Base-by-base conservation (phyloP, 2,888 invertebrate species). In the Amphipyra berbera region DNA sequence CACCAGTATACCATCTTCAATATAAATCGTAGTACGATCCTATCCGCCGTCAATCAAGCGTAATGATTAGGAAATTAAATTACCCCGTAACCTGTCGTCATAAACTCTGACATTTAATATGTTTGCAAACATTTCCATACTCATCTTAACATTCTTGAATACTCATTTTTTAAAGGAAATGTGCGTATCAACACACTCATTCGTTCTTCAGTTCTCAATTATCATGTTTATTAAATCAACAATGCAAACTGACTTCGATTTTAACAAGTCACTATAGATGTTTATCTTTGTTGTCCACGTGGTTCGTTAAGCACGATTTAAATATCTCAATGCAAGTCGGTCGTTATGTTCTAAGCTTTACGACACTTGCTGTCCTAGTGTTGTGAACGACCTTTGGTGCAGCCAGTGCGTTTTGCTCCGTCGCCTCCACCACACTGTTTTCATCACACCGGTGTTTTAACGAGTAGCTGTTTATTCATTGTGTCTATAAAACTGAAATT, bases 341-440 rank as follows among this genome's bases (percentile, higher is more conserved):
- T 60, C 38, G 42, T 60, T 56, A 64, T 64, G 59, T 47, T 41
- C 59, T 50, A 57, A 58, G 62, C 66, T 72, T 68, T 50, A 72
- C 58, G 63, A 58, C 59, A 61, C 52, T n/a, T 47, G 38, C 57
- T 59, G 58, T 44, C 21, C 9, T 12, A 5, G 42, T 21, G 42
- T 53, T 47, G 56, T 53, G 58, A 50, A 49, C 76, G 78, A 61
- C 81, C 72, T 76, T 75, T 52, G 41, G 8, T 76, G 71, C 78
- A 82, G 82, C 71, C 91, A 91, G 92, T 91, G 82, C 75, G 88
- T 85, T 82, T 76, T 88, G 87, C 84, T 86, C 83, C 81, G 86
- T 73, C 79, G 88, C 76, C 76, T 79, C 61, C 79, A 82, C 70
- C 80, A 77, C 86, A 86, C 83, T 44, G 64, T 63, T 80, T 64